Evolutionary conservation across 2,797 vertebrate species (phyloP), one percentile per base, ranked within the genome.

Genomic region (Danio albolineatus): DNA sequence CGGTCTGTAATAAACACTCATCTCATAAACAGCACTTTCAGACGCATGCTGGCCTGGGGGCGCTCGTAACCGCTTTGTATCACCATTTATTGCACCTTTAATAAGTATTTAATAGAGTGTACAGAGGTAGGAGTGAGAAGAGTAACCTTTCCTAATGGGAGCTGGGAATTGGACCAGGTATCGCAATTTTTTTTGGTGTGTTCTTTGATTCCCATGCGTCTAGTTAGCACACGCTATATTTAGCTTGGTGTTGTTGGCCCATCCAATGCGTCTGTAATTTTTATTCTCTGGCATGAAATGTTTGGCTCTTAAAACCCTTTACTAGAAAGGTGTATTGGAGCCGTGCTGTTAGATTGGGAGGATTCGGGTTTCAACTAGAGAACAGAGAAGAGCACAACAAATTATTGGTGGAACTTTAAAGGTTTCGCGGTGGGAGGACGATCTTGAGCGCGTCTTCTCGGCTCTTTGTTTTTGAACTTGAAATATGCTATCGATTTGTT

Each of bases 41-140:
- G 90, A 87, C 89, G 88, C 91, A 80, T 85, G 89, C 88, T 91
- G 86, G 90, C 91, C 90, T 87, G 73, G 87, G 28, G 86, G 90
- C 84, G 84, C 89, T 92, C 92, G 88, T 93, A 93, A 93, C 90
- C 83, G 85, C 89, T 91, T 93, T 92, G 90, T 92, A 92, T 92
- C 89, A 89, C 59, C 49, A 88, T 92, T 93, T 94, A 92, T 92
- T 92, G 92, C 91, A 91, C 70, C 21, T 92, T 93, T 94, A 94
- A 92, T 93, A 92, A 89, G 87, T 76, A 77, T 91, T 92, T 93
- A 92, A 93, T 92, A 89, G 87, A 82, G 65, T 71, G 81, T 81
- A 72, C 65, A 38, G 74, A 86, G 89, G 87, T 86, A 81, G 80
- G 87, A 90, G 67, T 57, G 56, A 76, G 59, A 61, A 61, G 64